Percentiles rank a stretch among this genome's conserved stretches.
Conservation (phyloP, 1,140 invertebrate genomes). For the Parapsyche elsis region DNA sequence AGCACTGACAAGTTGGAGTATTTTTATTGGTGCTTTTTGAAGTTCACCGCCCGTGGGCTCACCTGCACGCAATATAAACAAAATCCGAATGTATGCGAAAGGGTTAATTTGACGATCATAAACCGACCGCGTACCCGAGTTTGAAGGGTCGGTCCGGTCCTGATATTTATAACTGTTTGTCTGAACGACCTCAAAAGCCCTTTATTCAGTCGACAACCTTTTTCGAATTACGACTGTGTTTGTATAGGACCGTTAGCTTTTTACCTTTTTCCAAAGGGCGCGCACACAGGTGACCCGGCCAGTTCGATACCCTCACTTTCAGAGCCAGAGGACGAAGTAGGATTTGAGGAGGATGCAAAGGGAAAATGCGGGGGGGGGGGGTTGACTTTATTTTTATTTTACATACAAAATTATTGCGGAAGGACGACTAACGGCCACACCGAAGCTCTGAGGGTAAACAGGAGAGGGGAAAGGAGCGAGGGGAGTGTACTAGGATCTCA, state of each 20-base stretch:
- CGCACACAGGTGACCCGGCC: conserved; percentile 48
- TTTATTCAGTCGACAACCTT: conserved; percentile 52
- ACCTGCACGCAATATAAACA: no score
- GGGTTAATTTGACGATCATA: no score
- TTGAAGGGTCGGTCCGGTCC: background rate
- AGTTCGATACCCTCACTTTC: conserved; percentile 30
- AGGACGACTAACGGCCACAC: conserved; percentile 18
- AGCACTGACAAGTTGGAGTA: no score
- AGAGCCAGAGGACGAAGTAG: conserved; percentile 14
- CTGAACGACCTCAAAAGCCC: conserved; percentile 53
- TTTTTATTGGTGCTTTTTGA: no score
- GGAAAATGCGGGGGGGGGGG: conserved; percentile 15
- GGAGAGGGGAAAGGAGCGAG: background rate
- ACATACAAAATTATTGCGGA: conserved; percentile 50
- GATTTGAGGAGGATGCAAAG: conserved; percentile 3
- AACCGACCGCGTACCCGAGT: background rate
- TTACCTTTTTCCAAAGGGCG: conserved; percentile 49
- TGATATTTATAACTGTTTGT: conserved; percentile 55
- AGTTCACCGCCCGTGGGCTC: no score
- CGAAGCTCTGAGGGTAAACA: background rate
- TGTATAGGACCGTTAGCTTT: conserved; percentile 44
- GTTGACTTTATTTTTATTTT: conserved; percentile 49
- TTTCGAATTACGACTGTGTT: conserved; percentile 54
- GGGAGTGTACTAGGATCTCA: background rate
- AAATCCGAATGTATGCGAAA: no score